A percentile compares a stretch with the other conserved stretches of the same genome.
phyloP scores from a whole-genome alignment of 2,888 invertebrate species.

The Biston stratarius region DNA sequence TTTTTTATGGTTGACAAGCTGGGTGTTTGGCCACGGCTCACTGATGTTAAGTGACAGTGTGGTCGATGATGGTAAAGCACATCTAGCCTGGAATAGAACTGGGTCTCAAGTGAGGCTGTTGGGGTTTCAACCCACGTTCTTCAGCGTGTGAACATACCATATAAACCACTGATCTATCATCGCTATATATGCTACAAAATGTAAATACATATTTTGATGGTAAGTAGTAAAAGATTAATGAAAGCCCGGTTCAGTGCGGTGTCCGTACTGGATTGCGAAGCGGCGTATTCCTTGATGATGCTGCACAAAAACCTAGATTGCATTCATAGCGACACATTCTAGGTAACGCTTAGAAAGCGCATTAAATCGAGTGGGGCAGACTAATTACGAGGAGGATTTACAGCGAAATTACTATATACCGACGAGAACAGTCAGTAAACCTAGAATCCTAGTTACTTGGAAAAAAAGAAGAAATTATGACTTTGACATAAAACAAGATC shows the following conservation, averaged over 20 bases:
- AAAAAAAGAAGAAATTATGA: background rate
- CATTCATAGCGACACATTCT: constrained; percentile 39
- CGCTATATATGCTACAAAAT: too few relatives aligned
- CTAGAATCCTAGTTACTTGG: constrained; percentile 5
- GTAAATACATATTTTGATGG: background rate
- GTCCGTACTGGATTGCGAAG: constrained; percentile 20
- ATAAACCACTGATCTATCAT: too few relatives aligned
- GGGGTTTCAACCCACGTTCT: too few relatives aligned
- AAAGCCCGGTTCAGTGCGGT: background rate
- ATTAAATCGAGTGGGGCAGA: constrained; percentile 34
- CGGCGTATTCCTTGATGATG: constrained; percentile 27
- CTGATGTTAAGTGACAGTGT: too few relatives aligned
- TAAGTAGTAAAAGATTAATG: background rate
- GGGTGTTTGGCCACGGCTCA: too few relatives aligned
- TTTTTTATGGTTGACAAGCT: too few relatives aligned
- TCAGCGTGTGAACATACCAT: too few relatives aligned
- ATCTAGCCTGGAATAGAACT: too few relatives aligned
- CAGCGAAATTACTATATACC: background rate
- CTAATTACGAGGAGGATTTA: constrained; percentile 27
- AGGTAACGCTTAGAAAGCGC: constrained; percentile 41
- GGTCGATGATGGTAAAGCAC: too few relatives aligned
- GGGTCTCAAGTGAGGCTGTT: too few relatives aligned
- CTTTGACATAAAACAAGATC: background rate
- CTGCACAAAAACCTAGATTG: constrained; percentile 44
- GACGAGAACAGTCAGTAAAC: constrained; percentile 3